Conservation (phyloP, 2,113 vertebrate genomes). For the Campylomormyrus numenius region DNA sequence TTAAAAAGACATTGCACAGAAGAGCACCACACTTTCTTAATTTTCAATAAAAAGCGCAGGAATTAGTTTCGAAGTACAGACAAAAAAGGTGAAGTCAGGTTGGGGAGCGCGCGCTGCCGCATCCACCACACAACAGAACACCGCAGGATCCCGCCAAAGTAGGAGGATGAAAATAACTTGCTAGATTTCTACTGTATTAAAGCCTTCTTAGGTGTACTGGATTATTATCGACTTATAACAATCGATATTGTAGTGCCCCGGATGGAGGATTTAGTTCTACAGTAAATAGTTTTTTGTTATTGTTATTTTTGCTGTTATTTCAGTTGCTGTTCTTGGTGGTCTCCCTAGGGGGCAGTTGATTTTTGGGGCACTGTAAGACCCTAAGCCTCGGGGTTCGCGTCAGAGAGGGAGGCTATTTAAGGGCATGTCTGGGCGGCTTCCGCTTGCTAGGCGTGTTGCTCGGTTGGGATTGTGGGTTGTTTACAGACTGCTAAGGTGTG, state of each 20-base stretch:
- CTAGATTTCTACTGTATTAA: too few species aligned
- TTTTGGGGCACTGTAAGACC: not conserved
- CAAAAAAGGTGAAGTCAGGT: not conserved
- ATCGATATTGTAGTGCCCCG: not conserved
- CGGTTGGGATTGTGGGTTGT: too few species aligned
- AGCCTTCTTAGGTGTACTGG: not conserved
- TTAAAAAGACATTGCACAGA: not conserved
- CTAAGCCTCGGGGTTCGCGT: not conserved
- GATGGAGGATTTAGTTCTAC: not conserved
- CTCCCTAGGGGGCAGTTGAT: not conserved
- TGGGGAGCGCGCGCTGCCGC: not conserved
- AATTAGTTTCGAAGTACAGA: not conserved
- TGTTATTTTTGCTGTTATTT: not conserved
- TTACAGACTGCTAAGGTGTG: too few species aligned
- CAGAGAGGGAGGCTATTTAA: not conserved
- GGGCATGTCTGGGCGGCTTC: too few species aligned
- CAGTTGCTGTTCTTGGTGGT: not conserved
- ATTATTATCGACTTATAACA: not conserved
- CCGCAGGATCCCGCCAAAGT: too few species aligned
- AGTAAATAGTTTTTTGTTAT: not conserved
- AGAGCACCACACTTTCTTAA: not conserved
- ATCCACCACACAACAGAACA: not conserved
- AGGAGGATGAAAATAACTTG: too few species aligned
- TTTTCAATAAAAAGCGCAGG: not conserved
- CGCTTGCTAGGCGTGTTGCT: too few species aligned